A percentile compares a stretch with the other conserved stretches of the same genome.
Conservation (phyloP, 2,888 invertebrate genomes). For the Agrotis segetum region DNA sequence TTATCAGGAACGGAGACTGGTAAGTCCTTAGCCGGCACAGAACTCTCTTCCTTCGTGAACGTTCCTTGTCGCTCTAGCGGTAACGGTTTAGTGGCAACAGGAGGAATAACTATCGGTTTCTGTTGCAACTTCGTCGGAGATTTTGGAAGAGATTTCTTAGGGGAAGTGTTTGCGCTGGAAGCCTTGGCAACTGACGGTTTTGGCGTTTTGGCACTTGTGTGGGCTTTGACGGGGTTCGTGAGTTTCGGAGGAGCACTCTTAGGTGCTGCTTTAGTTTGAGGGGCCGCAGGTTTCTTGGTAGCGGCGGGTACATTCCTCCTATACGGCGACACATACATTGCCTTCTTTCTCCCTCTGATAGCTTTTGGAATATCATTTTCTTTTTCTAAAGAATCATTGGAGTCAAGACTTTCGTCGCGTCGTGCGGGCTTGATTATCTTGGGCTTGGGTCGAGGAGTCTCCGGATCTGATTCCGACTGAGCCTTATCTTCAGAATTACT, state of each 20-base stretch:
- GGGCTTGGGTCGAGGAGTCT: conserved; percentile 87
- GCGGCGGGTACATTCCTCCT: conserved; percentile 78
- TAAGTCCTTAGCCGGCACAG: conserved; percentile 81
- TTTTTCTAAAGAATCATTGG: conserved; percentile 85
- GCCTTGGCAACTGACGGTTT: conserved; percentile 72
- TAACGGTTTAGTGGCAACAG: conserved; percentile 81
- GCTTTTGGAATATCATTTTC: conserved; percentile 89
- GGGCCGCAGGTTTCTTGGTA: conserved; percentile 76
- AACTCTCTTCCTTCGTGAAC: conserved; percentile 96
- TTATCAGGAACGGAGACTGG: conserved; percentile 82
- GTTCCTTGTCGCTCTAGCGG: conserved; percentile 96
- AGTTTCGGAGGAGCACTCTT: conserved; percentile 70
- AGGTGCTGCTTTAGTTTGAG: conserved; percentile 67
- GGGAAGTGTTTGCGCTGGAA: conserved; percentile 79
- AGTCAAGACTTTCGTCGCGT: conserved; percentile 85
- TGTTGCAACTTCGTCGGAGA: conserved; percentile 78
- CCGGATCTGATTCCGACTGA: conserved; percentile 86
- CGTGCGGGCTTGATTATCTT: conserved; percentile 91
- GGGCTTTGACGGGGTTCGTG: conserved; percentile 74
- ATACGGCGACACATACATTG: conserved; percentile 92
- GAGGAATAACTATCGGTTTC: conserved; percentile 74
- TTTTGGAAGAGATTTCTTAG: conserved; percentile 80
- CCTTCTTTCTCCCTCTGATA: conserved; percentile 93
- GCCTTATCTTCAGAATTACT: conserved; percentile 91
- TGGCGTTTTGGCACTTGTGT: conserved; percentile 79